Conservation (phyloP, 2,797 vertebrate species). For the Gobionotothen gibberifrons region DNA sequence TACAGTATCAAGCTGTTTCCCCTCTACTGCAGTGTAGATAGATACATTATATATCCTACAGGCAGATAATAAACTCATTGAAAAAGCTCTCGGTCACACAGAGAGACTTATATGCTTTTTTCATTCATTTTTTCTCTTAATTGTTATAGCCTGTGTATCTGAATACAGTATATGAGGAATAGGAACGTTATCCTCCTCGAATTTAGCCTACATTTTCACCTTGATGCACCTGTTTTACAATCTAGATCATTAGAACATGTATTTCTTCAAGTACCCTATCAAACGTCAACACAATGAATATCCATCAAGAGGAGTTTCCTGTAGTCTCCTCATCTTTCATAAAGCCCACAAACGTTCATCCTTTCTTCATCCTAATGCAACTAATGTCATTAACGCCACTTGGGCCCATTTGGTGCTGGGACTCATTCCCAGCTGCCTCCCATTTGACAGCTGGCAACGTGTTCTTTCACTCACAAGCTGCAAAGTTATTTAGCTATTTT, state of each 20-base stretch:
- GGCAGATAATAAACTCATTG: slow-evolving; percentile 20
- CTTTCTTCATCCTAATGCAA: slow-evolving; percentile 38
- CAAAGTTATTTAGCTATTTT: slow-evolving; percentile 63
- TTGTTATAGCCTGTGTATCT: neutral
- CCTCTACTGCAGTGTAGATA: slow-evolving; percentile 13
- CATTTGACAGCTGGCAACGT: slow-evolving; percentile 68
- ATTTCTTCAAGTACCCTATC: neutral
- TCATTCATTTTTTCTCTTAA: slow-evolving; percentile 16
- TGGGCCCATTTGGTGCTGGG: slow-evolving; percentile 65
- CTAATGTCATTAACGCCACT: slow-evolving; percentile 73
- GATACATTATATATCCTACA: slow-evolving; percentile 5
- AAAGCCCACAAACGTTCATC: slow-evolving; percentile 53
- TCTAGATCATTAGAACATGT: neutral
- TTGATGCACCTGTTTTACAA: neutral
- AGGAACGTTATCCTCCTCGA: neutral
- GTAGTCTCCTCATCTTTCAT: slow-evolving; percentile 22
- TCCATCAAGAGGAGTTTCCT: slow-evolving; percentile 39
- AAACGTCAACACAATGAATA: slow-evolving; percentile 30
- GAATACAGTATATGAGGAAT: neutral
- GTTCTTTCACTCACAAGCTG: slow-evolving; percentile 59
- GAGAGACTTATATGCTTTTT: slow-evolving; percentile 18
- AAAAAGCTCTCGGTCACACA: slow-evolving; percentile 15
- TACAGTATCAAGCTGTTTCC: neutral
- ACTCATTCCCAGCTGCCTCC: slow-evolving; percentile 69
- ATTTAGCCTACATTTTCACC: neutral